phyloP scores from a whole-genome alignment of 2,888 invertebrate genomes.

The Hypomecis atomaria region DNA sequence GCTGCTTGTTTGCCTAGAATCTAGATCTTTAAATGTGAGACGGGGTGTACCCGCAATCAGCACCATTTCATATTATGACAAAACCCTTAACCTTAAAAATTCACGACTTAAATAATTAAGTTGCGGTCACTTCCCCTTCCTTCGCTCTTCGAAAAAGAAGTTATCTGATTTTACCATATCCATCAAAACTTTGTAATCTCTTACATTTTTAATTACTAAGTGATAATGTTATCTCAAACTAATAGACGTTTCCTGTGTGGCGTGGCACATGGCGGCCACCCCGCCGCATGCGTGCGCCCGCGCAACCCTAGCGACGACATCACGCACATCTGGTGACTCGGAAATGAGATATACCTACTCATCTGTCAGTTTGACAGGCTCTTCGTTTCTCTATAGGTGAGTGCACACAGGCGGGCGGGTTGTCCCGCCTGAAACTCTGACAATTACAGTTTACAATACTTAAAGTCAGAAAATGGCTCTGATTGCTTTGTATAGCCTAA shows the following conservation, averaged over 20 bases:
- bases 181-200: conserved; percentile 45
- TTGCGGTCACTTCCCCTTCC: too few species aligned
- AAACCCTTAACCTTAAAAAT: too few species aligned
- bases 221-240: conserved; percentile 62
- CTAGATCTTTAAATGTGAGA: too few species aligned
- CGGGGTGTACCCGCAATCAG: too few species aligned
- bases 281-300: conserved; percentile 36
- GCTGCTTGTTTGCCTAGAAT: too few species aligned
- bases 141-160: too few species aligned
- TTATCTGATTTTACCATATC: conserved; percentile 9
- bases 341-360: conserved; percentile 55
- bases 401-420: conserved; percentile 9
- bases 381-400: conserved; percentile 14
- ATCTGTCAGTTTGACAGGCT: conserved; percentile 57
- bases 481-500: too few species aligned
- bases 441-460: background rate
- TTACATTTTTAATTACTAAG: conserved; percentile 34
- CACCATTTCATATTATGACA: too few species aligned
- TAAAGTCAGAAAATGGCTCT: too few species aligned
- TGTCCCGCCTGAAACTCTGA: conserved; percentile 1
- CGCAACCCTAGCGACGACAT: conserved; percentile 42
- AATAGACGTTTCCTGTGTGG: conserved; percentile 63
- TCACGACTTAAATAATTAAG: too few species aligned
- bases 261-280: conserved; percentile 56
- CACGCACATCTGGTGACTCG: conserved; percentile 65